Evolutionary conservation across 2,888 invertebrate genomes (phyloP), one percentile per base, ranked within the genome.

Genomic region (Neoaliturus tenellus): DNA sequence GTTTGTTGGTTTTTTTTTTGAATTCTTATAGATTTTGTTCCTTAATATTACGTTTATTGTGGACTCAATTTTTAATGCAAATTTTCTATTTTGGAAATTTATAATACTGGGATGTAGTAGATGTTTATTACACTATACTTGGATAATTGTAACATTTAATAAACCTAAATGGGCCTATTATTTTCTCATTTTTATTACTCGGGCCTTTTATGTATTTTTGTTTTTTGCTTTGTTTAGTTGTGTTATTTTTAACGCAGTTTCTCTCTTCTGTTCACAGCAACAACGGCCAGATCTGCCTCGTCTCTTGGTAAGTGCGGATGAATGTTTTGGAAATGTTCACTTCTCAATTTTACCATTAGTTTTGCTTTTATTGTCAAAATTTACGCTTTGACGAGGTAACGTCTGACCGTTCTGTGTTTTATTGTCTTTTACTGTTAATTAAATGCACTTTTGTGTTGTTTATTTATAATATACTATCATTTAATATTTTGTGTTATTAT

Each of bases 261-360:
- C 83, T 82, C 81, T 86, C 86, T 83, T 86, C 80, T 88, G 85
- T 88, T 88, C 87, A 62, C 86, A 96, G 96, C 96, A 96, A 94
- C 96, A 96, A 92, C 96, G 97, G 93, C 96, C 96, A 92, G 96
- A 96, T 91, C 94, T 97, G 89, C 97, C 97, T 92, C 97, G 97
- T 92, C 94, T 97, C 92, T 94, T 97, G 95, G 97, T 97, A 95
- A 96, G 97, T 82, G 10, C 62, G 62, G 20, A 17, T 44, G 10
- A 62, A 67, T 41, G 44, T 67, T 62, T 35, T 81, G 17, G 55
- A 55, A 80, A 4, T 55, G n/a, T 75, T 75, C 28, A 28, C 28
- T 75, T 75, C 39, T 41, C 20, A 75, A 75, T 75, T 44, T 75
- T 39, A 39, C 31, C 6, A 33, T 23, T 75, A 48, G 41, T n/a